These are phyloP conservation scores for zebrafish (Danio rerio) DNA, from an alignment of 2,113 vertebrate genomes.

Conservation along the genomic window GRCz12tu NC_133181.1:13637001-13637500, in stretches of 20 bases:
- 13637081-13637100: constrained; percentile 92
- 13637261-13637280: neutral
- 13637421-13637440: neutral
- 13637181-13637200: neutral
- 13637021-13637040: constrained; percentile 98
- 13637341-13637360: constrained; percentile 92
- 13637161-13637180: neutral
- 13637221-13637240: too few species aligned
- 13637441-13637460: constrained; percentile 68
- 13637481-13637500: constrained; percentile 93
- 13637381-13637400: neutral
- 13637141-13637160: neutral
- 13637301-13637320: constrained; percentile 92
- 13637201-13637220: neutral
- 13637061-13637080: constrained; percentile 87
- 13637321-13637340: constrained; percentile 93
- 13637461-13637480: constrained; percentile 95
- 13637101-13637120: constrained; percentile 76
- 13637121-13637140: neutral
- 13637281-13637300: constrained; percentile 87
- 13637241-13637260: neutral
- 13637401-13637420: neutral
- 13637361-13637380: constrained; percentile 4
- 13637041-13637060: constrained; percentile 89
- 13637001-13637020: constrained; percentile 91